Evolutionary conservation across 2,113 vertebrate genomes (phyloP).

Genomic region (Apodemus sylvaticus): DNA sequence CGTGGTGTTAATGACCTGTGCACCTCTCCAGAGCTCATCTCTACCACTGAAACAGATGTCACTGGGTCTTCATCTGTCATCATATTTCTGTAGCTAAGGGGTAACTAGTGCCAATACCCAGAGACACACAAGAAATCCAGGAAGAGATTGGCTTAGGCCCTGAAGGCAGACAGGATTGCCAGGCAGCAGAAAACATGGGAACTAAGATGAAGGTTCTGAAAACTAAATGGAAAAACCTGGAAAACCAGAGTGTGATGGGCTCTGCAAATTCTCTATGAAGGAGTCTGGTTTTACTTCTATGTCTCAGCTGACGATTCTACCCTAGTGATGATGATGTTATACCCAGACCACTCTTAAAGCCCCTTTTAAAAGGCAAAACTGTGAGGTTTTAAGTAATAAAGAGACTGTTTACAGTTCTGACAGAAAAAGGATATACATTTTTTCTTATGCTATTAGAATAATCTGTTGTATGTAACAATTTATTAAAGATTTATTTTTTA

Average conservation of each 20-base stretch:
- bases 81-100: background rate
- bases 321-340: background rate
- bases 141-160: background rate
- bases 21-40: background rate
- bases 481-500: slow-evolving; percentile 25
- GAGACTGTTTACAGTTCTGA: background rate
- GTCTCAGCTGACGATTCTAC: background rate
- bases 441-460: slow-evolving; percentile 24
- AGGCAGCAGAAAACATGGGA: background rate
- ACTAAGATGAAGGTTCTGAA: background rate
- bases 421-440: background rate
- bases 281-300: background rate
- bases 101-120: background rate
- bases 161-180: background rate
- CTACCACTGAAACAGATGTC: background rate
- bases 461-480: slow-evolving; percentile 1
- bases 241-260: background rate
- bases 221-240: background rate
- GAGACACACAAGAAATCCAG: background rate
- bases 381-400: background rate
- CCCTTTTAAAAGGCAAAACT: background rate
- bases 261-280: background rate
- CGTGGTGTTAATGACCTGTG: background rate
- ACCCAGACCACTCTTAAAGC: background rate
- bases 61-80: background rate